Evolutionary conservation across 1,140 invertebrate genomes (phyloP).

Genomic region (Ctenoplectra terminalis): DNA sequence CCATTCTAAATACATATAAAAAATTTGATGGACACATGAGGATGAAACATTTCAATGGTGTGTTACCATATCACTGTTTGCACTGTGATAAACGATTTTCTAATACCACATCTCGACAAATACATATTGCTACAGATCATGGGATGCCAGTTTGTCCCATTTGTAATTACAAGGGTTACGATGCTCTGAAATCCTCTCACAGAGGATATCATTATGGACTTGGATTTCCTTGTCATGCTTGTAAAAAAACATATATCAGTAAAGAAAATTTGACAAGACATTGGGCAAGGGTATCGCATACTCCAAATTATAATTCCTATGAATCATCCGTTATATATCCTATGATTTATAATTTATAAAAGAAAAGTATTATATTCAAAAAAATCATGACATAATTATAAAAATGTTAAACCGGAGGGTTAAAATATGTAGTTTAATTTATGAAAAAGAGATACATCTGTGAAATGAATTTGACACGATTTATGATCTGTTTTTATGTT

Average conservation of each 20-base stretch:
- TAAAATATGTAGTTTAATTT: background rate
- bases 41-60: constrained; percentile 57
- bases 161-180: constrained; percentile 63
- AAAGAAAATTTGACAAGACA: constrained; percentile 14
- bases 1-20: constrained; percentile 24
- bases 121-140: constrained; percentile 65
- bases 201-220: constrained; percentile 75
- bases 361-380: background rate
- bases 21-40: constrained; percentile 72
- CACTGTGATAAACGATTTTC: constrained; percentile 68
- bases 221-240: constrained; percentile 76
- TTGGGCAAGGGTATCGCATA: background rate
- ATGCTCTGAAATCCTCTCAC: constrained; percentile 63
- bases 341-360: too few species aligned
- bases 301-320: background rate
- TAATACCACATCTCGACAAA: constrained; percentile 46
- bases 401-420: background rate
- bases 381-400: background rate
- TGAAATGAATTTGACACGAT: too few species aligned
- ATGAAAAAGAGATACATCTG: background rate
- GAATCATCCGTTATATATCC: background rate
- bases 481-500: background rate
- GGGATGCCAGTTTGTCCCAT: constrained; percentile 56
- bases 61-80: constrained; percentile 65
- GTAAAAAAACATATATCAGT: constrained; percentile 66